Base-by-base conservation (phyloP, 2,113 vertebrate genomes). In the Hyla sarda region DNA sequence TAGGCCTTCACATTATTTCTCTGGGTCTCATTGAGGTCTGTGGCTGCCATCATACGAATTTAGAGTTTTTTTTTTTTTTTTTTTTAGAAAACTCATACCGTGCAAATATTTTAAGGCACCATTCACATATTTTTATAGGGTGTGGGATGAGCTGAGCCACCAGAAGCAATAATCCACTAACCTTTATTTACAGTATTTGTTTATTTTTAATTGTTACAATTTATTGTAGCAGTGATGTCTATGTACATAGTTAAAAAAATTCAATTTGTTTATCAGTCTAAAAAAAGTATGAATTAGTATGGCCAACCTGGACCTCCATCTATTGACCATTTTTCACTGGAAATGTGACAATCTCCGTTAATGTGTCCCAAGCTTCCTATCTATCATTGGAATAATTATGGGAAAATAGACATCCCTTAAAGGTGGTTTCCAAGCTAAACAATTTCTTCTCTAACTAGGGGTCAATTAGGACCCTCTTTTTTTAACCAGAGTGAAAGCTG, bases 21-120 rank as follows among this genome's bases (percentile, higher is more conserved):
- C 56, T 5, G 17, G 60, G 56, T 81, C n/a, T 81, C 78, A 81
- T 45, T 62, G 78, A 13, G 56, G 78, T 81, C n/a, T 81, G 78
- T 23, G 16, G 54, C 37, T 80, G 54, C 56, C 37, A 80, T 60
- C 41, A 60, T 17, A 65, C 37, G 28, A 47, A 81, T 58, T 4
- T 34, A 60, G 3, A 30, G 32, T 21, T 1, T 77, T 79, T 34
- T n/a, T 56, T 58, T 34, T 56, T 14, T n/a, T n/a, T n/a, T n/a
- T n/a, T n/a, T n/a, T n/a, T n/a, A n/a, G n/a, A n/a, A 34, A 50
- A 25, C 23, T 60, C 50, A 34, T 37, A 41, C 30, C 52, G 60
- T 52, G 5, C 14, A 54, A 77, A 32, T 77, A 77, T 30, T 77
- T 30, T n/a, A 48, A 52, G 45, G 25, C 28, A 28, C 73, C 30